phyloP scores from a whole-genome alignment of 92 coral and sea anemone genomes.

The Porites evermanni region DNA sequence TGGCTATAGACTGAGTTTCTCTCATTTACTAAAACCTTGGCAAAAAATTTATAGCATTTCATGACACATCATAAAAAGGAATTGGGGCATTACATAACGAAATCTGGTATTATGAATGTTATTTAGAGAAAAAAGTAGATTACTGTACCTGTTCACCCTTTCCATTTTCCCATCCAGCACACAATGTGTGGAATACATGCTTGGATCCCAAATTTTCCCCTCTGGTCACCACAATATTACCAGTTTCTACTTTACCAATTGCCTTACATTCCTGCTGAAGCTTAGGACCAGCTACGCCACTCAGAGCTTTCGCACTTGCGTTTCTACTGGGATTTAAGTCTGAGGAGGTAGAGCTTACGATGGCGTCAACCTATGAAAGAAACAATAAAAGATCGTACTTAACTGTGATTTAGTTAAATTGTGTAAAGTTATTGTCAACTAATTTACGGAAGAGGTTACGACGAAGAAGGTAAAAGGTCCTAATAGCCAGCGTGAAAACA shows the following conservation, averaged over 20 bases:
- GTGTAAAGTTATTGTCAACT: too few species aligned
- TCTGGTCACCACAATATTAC: slow-evolving; percentile 63
- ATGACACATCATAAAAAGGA: too few species aligned
- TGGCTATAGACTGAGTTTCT: too few species aligned
- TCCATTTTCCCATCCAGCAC: slow-evolving; percentile 57
- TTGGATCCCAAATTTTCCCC: slow-evolving; percentile 60
- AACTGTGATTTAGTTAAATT: too few species aligned
- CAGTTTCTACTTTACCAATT: slow-evolving; percentile 54
- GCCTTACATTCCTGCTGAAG: slow-evolving; percentile 66
- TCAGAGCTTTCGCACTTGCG: slow-evolving; percentile 68
- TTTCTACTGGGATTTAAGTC: slow-evolving; percentile 62
- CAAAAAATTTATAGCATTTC: too few species aligned
- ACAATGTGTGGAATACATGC: slow-evolving; percentile 65
- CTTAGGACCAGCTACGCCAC: slow-evolving; percentile 69
- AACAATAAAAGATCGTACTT: not conserved
- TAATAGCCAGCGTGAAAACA: too few species aligned
- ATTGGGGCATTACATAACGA: too few species aligned
- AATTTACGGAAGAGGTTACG: too few species aligned
- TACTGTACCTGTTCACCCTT: slow-evolving; percentile 61
- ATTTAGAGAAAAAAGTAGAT: too few species aligned
- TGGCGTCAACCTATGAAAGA: slow-evolving; percentile 63
- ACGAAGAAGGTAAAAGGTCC: too few species aligned
- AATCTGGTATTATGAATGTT: too few species aligned
- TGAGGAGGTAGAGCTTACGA: slow-evolving; percentile 69
- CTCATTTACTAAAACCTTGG: too few species aligned